Conservation (phyloP, 1,140 invertebrate species). For the Nasonia longicornis region DNA sequence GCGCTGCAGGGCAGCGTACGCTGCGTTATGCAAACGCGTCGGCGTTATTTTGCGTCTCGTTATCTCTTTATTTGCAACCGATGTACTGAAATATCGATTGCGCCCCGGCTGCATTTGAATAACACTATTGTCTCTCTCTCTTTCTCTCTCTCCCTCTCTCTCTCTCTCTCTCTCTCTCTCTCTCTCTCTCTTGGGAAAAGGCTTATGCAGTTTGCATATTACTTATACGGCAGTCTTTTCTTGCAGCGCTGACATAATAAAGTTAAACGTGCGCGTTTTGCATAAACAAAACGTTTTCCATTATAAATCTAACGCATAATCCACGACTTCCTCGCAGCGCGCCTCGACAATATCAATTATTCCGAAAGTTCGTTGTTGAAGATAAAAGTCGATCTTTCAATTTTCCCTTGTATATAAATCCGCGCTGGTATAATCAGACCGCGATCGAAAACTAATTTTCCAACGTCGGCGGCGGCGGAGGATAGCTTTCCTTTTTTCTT, state of each 20-base stretch:
- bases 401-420: background rate
- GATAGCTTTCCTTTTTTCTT: background rate
- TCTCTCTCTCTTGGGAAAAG: background rate
- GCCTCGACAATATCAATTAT: background rate
- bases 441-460: conserved; percentile 24
- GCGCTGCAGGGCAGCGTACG: too few relatives aligned
- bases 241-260: background rate
- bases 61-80: conserved; percentile 38
- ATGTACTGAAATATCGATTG: conserved; percentile 36
- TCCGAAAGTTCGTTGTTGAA: background rate
- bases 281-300: background rate
- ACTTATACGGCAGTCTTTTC: background rate
- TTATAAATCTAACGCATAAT: background rate
- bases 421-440: background rate
- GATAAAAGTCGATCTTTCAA: conserved; percentile 12
- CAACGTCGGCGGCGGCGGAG: background rate
- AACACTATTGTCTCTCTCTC: conserved; percentile 27
- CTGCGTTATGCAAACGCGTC: conserved; percentile 3
- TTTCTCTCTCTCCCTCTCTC: background rate
- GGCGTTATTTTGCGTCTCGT: conserved; percentile 30
- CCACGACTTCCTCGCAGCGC: background rate
- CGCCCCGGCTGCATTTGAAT: conserved; percentile 8
- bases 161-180: background rate
- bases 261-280: background rate
- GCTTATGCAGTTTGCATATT: conserved; percentile 18